phyloP scores from a whole-genome alignment of 2,797 vertebrate genomes.

The Molothrus ater region DNA sequence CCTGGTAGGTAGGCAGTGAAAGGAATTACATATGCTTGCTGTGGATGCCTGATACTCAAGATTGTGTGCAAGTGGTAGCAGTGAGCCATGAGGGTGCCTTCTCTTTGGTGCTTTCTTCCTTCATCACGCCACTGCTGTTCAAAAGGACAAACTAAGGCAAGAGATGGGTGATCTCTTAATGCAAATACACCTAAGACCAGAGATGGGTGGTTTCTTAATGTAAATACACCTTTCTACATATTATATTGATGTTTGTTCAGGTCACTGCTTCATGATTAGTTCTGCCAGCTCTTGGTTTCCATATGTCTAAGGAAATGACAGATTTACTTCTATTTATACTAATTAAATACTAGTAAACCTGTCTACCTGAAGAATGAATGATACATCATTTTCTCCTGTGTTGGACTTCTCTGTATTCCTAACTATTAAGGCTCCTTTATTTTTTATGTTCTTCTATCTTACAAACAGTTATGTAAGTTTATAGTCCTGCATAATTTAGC shows the following conservation, averaged over 20 bases:
- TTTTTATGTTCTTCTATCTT: constrained; percentile 17
- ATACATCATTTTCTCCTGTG: neutral
- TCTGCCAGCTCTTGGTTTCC: neutral
- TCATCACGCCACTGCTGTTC: neutral
- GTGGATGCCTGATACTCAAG: neutral
- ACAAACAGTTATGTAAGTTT: constrained; percentile 14
- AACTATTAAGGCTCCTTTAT: neutral
- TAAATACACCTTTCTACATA: neutral
- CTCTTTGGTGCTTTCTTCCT: neutral
- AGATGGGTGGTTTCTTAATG: neutral
- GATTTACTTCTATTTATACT: neutral
- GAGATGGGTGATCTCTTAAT: neutral
- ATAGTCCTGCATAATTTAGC: constrained; percentile 36
- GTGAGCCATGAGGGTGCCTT: neutral
- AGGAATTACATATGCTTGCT: neutral
- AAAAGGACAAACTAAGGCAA: neutral
- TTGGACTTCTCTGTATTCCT: neutral
- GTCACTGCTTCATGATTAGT: neutral
- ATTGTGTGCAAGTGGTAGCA: neutral
- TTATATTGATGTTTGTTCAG: neutral
- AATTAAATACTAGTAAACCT: constrained; percentile 21
- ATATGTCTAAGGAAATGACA: neutral
- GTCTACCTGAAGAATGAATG: neutral
- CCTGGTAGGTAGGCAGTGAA: neutral
- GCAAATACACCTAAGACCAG: neutral